Base-by-base conservation (phyloP, 1,140 invertebrate genomes). In the Macrobrachium nipponense region DNA sequence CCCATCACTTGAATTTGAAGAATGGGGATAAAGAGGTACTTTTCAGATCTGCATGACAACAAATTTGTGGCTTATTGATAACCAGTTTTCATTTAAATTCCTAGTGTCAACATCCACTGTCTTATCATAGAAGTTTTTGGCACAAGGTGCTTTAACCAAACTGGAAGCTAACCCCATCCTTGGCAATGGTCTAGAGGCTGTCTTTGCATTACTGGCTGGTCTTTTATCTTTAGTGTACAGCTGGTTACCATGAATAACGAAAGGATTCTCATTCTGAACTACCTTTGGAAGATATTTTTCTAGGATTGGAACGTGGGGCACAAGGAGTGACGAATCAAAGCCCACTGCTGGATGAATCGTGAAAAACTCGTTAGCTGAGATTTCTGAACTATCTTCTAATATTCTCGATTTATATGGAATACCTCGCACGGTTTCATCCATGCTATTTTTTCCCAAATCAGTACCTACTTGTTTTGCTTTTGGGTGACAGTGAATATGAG, bases 391-490 rank as follows among this genome's bases (percentile, higher is more conserved):
- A 6, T 70, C 68, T 43, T 70, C 68, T 70, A 70, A 70, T 27
- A 70, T 70, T 70, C 68, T 70, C 5, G 68, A 70, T 17, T 70
- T 70, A 15, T 70, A 70, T n/a, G 23, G 68, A 23, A 43, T 43
- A 70, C 23, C 36, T 43, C 36, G 23, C 15, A 70, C 15, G 15
- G 20, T 27, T 43, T 70, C 68, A 23, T 70, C 68, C 23, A 70
- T n/a, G 23, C 23, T 70, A 43, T 27, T 27, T 70, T n/a, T n/a
- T 43, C 18, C 68, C 36, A 70, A 70, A 70, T 70, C 36, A 70
- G 68, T 27, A 10, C 23, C 11, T 23, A 10, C 23, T 15, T 70
- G 68, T 70, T 70, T 70, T 27, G 68, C 15, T 15, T 27, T 70
- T 36, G 68, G 18, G 5, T 27, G 8, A 27, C 68, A 43, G 36